Conservation (phyloP, 1,140 invertebrate species). For the Megathymus violae region DNA sequence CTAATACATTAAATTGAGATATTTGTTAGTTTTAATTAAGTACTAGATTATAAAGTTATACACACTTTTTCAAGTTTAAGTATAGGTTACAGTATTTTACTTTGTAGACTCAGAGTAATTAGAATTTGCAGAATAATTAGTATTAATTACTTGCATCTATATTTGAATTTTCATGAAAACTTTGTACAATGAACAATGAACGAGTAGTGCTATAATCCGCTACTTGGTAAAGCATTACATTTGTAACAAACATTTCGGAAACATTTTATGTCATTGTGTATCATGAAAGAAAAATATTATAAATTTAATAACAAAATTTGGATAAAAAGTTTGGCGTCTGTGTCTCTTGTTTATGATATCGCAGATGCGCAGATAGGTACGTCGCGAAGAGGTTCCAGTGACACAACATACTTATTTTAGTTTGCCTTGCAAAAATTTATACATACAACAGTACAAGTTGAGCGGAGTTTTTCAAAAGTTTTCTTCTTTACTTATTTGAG, state of each 20-base stretch:
- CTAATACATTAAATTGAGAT: background rate
- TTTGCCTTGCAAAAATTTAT: conserved; percentile 65
- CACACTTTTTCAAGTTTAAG: no score
- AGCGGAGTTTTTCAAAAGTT: conserved; percentile 76
- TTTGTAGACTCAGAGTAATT: no score
- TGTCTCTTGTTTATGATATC: conserved; percentile 33
- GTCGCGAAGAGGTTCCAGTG: conserved; percentile 36
- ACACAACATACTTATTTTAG: conserved; percentile 63
- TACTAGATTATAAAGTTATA: background rate
- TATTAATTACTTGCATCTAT: no score
- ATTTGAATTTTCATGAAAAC: no score
- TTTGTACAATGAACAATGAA: no score
- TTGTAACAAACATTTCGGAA: background rate
- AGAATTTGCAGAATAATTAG: no score
- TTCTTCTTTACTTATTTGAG: conserved; percentile 81
- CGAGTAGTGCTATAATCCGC: no score
- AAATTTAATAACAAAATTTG: conserved; percentile 29
- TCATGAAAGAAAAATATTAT: conserved; percentile 20
- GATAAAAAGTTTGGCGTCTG: conserved; percentile 31
- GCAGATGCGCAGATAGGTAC: conserved; percentile 39
- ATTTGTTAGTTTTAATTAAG: no score
- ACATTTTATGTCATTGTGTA: background rate
- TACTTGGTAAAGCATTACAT: background rate
- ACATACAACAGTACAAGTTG: conserved; percentile 75
- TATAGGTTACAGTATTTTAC: no score